Evolutionary conservation across 2,888 invertebrate species (phyloP).

Genomic region (Mimas tiliae): DNA sequence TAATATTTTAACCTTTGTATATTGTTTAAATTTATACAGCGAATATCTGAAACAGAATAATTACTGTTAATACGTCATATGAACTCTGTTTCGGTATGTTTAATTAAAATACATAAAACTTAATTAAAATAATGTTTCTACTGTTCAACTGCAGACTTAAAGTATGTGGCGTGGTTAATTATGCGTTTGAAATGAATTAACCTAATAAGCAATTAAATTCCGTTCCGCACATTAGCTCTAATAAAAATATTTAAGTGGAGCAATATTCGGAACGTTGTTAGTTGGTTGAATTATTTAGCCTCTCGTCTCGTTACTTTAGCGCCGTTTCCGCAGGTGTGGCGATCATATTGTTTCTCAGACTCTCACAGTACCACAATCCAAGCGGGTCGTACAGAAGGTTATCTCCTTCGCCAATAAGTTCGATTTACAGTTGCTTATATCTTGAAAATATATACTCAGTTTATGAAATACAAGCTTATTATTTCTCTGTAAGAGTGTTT

Average conservation of each 20-base stretch:
- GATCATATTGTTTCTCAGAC: slow-evolving; percentile 80
- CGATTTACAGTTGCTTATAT: too few relatives aligned
- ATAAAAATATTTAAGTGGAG: slow-evolving; percentile 50
- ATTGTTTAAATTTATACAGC: neutral
- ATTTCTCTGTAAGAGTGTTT: too few relatives aligned
- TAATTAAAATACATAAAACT: slow-evolving; percentile 32
- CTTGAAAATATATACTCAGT: too few relatives aligned
- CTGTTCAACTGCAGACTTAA: slow-evolving; percentile 27
- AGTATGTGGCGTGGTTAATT: slow-evolving; percentile 32
- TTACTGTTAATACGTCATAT: slow-evolving; percentile 3
- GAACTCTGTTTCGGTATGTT: slow-evolving; percentile 24
- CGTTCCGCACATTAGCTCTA: slow-evolving; percentile 29
- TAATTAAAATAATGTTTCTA: slow-evolving; percentile 29
- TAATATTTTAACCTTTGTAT: neutral
- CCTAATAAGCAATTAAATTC: slow-evolving; percentile 23
- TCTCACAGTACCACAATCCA: slow-evolving; percentile 43
- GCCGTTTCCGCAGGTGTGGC: slow-evolving; percentile 83
- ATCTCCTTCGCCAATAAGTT: neutral
- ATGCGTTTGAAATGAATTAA: slow-evolving; percentile 25
- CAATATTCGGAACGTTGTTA: slow-evolving; percentile 55
- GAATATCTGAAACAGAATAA: slow-evolving; percentile 18
- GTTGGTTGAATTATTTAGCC: slow-evolving; percentile 80
- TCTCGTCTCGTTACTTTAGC: slow-evolving; percentile 81
- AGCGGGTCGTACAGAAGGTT: slow-evolving; percentile 11
- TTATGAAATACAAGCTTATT: too few relatives aligned